phyloP scores from a whole-genome alignment of 2,797 vertebrate species.

The Clarias platycephalus region DNA sequence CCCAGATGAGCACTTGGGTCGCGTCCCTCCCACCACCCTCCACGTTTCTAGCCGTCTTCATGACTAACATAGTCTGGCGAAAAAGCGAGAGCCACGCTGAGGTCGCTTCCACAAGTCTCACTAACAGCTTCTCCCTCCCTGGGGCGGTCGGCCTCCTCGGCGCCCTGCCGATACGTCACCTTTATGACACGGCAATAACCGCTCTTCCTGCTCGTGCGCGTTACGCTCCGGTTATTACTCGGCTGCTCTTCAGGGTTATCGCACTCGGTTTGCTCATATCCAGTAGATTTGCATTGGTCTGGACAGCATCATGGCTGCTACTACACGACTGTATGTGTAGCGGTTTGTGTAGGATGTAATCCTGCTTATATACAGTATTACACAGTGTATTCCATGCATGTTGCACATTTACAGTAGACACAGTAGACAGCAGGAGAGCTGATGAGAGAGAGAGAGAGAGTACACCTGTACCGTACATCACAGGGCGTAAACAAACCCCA shows the following conservation, averaged over 20 bases:
- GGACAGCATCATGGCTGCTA: background rate
- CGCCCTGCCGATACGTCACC: background rate
- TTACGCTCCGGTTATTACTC: background rate
- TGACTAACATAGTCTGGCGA: slow-evolving; percentile 9
- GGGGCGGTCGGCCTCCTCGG: background rate
- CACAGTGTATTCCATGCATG: background rate
- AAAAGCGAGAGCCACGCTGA: background rate
- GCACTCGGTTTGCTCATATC: background rate
- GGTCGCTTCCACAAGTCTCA: slow-evolving; percentile 9
- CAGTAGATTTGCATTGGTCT: background rate
- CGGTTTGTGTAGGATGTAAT: no score
- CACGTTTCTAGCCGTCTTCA: background rate
- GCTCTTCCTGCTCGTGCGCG: background rate
- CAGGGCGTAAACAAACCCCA: background rate
- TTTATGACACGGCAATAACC: background rate
- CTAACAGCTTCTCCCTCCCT: slow-evolving; percentile 2
- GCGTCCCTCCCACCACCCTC: slow-evolving; percentile 4
- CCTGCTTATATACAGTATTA: background rate
- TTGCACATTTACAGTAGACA: background rate
- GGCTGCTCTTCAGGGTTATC: background rate
- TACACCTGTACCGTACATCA: background rate
- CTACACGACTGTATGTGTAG: no score
- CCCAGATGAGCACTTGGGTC: slow-evolving; percentile 20
- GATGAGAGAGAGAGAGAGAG: background rate
- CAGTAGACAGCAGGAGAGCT: background rate